Conservation (phyloP, 2,797 vertebrate genomes). For the Pseudochirops corinnae region DNA sequence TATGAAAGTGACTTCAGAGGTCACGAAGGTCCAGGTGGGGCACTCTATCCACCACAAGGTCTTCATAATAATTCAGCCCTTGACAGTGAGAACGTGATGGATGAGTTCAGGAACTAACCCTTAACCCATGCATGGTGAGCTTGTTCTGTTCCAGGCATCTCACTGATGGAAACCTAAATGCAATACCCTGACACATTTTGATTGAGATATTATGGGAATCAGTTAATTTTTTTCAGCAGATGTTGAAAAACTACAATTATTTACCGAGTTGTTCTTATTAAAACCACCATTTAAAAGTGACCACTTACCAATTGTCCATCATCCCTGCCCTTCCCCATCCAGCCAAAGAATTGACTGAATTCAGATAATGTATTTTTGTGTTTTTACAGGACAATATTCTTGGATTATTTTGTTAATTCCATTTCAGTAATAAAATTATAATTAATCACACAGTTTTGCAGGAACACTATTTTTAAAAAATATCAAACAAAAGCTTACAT, state of each 20-base stretch:
- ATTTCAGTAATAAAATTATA: background rate
- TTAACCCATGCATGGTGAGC: conserved; percentile 63
- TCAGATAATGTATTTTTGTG: conserved; percentile 25
- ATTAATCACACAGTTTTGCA: background rate
- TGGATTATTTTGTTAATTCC: background rate
- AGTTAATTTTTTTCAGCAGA: conserved; percentile 50
- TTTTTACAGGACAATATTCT: conserved; percentile 22
- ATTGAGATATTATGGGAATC: conserved; percentile 57
- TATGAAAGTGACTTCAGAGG: conserved; percentile 66
- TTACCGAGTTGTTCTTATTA: conserved; percentile 37
- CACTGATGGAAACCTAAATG: conserved; percentile 20
- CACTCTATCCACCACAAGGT: background rate
- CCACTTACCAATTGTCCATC: conserved; percentile 31
- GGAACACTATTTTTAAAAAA: background rate
- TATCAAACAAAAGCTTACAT: background rate
- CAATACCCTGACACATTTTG: conserved; percentile 58
- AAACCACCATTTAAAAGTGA: conserved; percentile 26
- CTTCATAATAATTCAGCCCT: conserved; percentile 45
- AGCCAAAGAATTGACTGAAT: conserved; percentile 42
- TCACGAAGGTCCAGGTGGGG: conserved; percentile 4
- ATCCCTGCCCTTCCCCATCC: background rate
- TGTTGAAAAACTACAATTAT: conserved; percentile 61
- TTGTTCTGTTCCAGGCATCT: conserved; percentile 51
- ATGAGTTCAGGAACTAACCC: conserved; percentile 75
- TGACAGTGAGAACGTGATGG: conserved; percentile 65